phyloP scores from a whole-genome alignment of 2,888 invertebrate species.

The Disparrhopalites patrizii region DNA sequence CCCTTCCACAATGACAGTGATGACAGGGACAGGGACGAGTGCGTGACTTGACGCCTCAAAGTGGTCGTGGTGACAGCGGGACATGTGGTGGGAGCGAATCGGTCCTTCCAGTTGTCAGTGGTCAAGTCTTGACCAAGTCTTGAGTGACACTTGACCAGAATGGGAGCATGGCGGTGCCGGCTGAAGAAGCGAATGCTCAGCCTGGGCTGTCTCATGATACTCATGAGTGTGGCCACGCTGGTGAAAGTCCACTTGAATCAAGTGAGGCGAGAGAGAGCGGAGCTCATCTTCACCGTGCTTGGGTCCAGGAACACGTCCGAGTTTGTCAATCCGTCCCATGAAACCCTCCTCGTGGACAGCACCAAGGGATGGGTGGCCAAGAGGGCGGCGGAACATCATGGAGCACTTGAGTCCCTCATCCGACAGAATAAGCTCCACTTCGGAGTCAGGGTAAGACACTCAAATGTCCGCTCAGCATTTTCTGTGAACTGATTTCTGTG shows the following conservation, averaged over 20 bases:
- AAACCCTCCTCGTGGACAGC: neutral
- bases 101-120: too few relatives aligned
- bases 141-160: too few relatives aligned
- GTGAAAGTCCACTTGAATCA: neutral
- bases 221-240: neutral
- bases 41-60: too few relatives aligned
- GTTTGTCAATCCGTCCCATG: neutral
- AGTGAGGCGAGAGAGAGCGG: neutral
- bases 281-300: neutral
- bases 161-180: neutral
- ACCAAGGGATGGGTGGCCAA: neutral
- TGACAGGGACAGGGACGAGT: too few relatives aligned
- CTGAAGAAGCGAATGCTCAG: neutral
- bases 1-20: too few relatives aligned
- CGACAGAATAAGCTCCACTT: too few relatives aligned
- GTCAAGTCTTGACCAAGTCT: too few relatives aligned
- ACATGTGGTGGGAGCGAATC: too few relatives aligned
- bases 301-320: constrained; percentile 4
- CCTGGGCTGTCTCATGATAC: neutral
- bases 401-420: neutral
- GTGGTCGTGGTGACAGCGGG: too few relatives aligned
- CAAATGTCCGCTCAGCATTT: too few relatives aligned
- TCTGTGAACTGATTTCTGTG: too few relatives aligned
- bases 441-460: too few relatives aligned
- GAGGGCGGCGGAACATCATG: neutral